A percentile compares a stretch with the other conserved stretches of the same genome.
phyloP scores from a whole-genome alignment of 2,113 vertebrate species.

The Anolis sagrei region DNA sequence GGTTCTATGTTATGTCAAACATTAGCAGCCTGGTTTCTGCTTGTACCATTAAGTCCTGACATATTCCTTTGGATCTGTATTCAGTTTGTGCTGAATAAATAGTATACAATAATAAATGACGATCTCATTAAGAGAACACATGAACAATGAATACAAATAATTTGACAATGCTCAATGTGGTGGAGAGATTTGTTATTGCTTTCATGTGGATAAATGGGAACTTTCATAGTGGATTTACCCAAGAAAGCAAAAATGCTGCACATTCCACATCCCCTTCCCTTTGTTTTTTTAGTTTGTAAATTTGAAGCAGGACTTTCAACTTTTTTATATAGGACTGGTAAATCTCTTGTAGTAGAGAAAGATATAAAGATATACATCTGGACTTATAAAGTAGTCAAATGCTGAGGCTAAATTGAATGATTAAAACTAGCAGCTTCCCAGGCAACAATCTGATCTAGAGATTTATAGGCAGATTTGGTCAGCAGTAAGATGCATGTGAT shows the following conservation, averaged over 20 bases:
- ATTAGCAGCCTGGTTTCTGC: background rate
- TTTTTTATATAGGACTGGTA: conserved; percentile 28
- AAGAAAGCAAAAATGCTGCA: accelerated
- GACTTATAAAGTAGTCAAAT: conserved; percentile 33
- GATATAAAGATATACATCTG: conserved; percentile 14
- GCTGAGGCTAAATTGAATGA: conserved; percentile 29
- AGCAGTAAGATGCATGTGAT: background rate
- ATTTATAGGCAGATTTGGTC: conserved; percentile 18
- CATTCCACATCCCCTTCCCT: accelerated
- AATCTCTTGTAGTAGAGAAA: conserved; percentile 6
- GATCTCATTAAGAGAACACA: background rate
- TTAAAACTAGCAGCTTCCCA: conserved; percentile 38
- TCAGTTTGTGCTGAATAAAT: background rate
- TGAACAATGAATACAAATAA: background rate
- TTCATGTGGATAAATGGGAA: background rate
- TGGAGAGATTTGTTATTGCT: background rate
- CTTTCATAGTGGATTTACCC: background rate
- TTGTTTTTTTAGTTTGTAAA: background rate
- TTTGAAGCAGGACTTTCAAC: conserved; percentile 15
- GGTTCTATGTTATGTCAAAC: background rate
- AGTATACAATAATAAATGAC: background rate
- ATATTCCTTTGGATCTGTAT: background rate
- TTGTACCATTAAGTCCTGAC: background rate
- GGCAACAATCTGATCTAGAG: background rate
- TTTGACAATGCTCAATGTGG: background rate